Base-by-base conservation (phyloP, 2,888 invertebrate species). In the Heliconius ethilla region DNA sequence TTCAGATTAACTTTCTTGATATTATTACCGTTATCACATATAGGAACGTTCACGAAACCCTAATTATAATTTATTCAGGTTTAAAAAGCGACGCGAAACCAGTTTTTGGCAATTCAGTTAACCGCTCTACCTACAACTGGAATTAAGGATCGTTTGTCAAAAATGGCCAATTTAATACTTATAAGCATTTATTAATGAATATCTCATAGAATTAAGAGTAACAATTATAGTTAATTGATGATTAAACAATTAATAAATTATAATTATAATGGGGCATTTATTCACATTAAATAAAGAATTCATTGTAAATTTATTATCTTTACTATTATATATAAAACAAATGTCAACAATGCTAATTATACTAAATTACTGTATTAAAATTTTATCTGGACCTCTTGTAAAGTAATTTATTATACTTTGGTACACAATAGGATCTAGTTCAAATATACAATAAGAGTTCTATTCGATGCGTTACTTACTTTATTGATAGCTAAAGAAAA, bases 361-460 rank as follows among this genome's bases (percentile, higher is more conserved):
- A 15, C 1, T 37, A 55, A 18, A 27, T 65, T 63, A 78, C 59
- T 78, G 67, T 73, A 67, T 78, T 67, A 22, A 55, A 76, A 27
- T 78, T 70, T 75, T 72, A 75, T 75, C 65, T 59, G 59, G 59
- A 69, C 62, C 76, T 40, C 76, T 55, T 70, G 65, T 76, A 10
- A 63, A 72, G 29, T 51, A 40, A 40, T 27, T 69, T 25, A 69
- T 69, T 69, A 15, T 65, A 51, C 18, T n/a, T 66, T 51, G 27
- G 65, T n/a, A 63, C 9, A n/a, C 67, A 75, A 55, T 55, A 27
- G 55, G 55, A 51, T 73, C 62, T 40, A 73, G n/a, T 37, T 59
- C 25, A 73, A 73, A 72, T 72, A n/a, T 51, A 66, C 55, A 73
- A 73, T 33, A 37, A 55, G 25, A 25, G 62, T 18, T n/a, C 63